Evolutionary conservation across 2,888 invertebrate species (phyloP), one percentile per base, ranked within the genome.

Genomic region (Drosophila mimetica): DNA sequence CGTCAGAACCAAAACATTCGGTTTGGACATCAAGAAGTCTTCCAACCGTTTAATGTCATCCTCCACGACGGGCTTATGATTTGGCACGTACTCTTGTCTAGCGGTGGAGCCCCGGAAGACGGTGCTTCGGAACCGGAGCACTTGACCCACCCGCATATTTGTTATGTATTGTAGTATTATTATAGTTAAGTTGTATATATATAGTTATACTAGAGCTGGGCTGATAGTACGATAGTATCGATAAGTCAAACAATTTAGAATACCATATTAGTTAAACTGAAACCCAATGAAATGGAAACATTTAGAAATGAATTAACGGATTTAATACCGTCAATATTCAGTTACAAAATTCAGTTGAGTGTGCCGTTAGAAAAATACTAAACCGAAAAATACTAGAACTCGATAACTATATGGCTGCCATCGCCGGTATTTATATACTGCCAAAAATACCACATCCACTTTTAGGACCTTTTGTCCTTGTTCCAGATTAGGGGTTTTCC

Each of bases 1-100:
- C 0, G 97, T 97, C 44, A 98, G 89, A 0, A 91, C 91, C 16
- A 97, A 92, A 47, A 96, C 92, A 79, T 93, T 94, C 7, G 91
- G 90, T 50, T 89, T 91, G 0, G 88, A 80, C 2, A 89, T 41
- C 0, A 92, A 63, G 41, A 92, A 92, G 1, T 91, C 87, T 65
- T 91, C 88, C n/a, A 92, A 57, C 0, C 75, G 79, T 55, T 90
- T 91, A 2, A 92, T 84, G 55, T 96, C 96, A 73, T 93, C 92
- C 18, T 92, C 91, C 20, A 93, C 92, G 0, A 93, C 94, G 7
- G 96, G 95, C 46, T 93, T 92, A 90, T 96, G 95, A 90, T 95
- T 94, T 0, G 97, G 97, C 2, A 98, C 96, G 77, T 88, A 90
- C 36, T 89, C 81, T 30, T 89, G 83, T 37, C 81, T 84, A 4